Percentiles rank a stretch among this genome's conserved stretches.
Evolutionary conservation across 2,888 invertebrate species (phyloP).

Genomic region (Eupithecia insigniata): DNA sequence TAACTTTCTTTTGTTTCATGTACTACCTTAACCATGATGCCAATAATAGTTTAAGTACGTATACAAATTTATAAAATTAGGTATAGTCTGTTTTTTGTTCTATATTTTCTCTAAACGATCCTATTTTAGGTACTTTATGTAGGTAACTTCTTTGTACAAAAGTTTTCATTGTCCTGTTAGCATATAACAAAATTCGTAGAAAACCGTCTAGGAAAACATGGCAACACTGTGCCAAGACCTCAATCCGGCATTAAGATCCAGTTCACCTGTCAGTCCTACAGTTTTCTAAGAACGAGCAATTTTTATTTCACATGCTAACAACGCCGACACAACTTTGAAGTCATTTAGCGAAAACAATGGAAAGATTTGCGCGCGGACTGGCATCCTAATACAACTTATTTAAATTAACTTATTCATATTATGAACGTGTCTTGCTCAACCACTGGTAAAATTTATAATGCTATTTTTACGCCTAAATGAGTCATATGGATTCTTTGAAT

Average conservation of each 20-base stretch:
- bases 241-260: conserved; percentile 35
- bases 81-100: neutral
- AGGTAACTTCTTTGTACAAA: neutral
- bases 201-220: conserved; percentile 8
- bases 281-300: conserved; percentile 69
- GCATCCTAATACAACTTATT: conserved; percentile 80
- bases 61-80: conserved; percentile 48
- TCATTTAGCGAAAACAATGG: conserved; percentile 84
- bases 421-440: conserved; percentile 71
- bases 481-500: conserved; percentile 72
- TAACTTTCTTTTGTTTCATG: conserved; percentile 77
- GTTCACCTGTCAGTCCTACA: conserved; percentile 58
- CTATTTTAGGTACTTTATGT: neutral
- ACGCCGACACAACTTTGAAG: conserved; percentile 79
- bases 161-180: neutral
- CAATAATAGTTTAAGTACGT: conserved; percentile 79
- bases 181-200: conserved; percentile 8
- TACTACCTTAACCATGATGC: conserved; percentile 71
- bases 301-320: conserved; percentile 78
- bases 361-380: conserved; percentile 68
- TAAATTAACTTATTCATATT: conserved; percentile 82
- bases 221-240: conserved; percentile 35
- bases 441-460: conserved; percentile 78
- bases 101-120: neutral
- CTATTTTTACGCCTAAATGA: conserved; percentile 80